Base-by-base conservation (phyloP, 2,888 invertebrate genomes). In the Pilophorus perplexus region DNA sequence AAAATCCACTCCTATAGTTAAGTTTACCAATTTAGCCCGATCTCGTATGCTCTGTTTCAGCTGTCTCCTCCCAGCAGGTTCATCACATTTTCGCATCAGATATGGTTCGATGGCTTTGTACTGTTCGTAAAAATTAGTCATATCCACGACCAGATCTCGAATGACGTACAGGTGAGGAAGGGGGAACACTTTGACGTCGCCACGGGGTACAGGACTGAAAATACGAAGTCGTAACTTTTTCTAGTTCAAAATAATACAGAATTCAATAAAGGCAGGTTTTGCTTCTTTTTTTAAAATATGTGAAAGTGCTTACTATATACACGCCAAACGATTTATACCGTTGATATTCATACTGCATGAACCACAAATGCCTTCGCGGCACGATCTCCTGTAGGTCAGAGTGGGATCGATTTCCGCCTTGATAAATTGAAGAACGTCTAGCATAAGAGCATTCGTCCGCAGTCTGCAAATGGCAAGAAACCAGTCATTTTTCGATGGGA, bases 311-410 rank as follows among this genome's bases (percentile, higher is more conserved):
- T 76, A 83, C 83, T 82, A 81, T 75, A 93, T 93, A 77, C 98
- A 98, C 12, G 98, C 97, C 68, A 98, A 81, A 0, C 96, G 96
- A 78, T 98, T 98, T 16, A 85, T 82, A 20, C 98, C 98, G 55
- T 88, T 91, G 77, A 98, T 97, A 79, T 97, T 98, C 98, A 98
- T 98, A 50, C 97, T 89, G 78, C 98, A 98, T 8, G 97, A 97
- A 1, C 98, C 98, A 77, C 98, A 98, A 73, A 98, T 98, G 44
- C 97, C 95, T 78, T 98, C 98, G 69, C 98, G 88, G 75, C 98
- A 98, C 0, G 97, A 97, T 70, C 97, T 84, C 66, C 98, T 84
- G 79, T 97, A 98, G 4, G 97, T 94, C 73, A 98, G 80, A 0
- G 96, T 93, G 1, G 96, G 92, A 77, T 98, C 98, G 27, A 93